Evolutionary conservation across 2,888 invertebrate genomes (phyloP).

Genomic region (Prosopocoilus inquinatus): DNA sequence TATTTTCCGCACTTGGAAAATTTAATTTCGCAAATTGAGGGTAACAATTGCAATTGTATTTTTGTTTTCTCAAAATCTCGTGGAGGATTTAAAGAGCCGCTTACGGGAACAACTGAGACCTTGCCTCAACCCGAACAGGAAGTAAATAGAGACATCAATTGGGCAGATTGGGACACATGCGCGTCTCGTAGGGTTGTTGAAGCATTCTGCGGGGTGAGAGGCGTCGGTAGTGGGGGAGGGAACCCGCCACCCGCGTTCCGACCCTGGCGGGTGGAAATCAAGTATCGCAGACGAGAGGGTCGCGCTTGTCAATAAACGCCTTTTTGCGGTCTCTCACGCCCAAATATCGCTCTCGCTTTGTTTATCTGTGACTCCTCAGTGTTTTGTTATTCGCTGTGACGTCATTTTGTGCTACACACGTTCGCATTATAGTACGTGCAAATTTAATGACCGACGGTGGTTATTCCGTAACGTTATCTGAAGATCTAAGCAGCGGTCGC

Average conservation of each 20-base stretch:
- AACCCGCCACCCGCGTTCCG: conserved; percentile 32
- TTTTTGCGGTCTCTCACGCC: conserved; percentile 44
- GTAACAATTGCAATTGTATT: too few species aligned
- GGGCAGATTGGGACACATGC: conserved; percentile 23
- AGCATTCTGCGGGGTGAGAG: conserved; percentile 3
- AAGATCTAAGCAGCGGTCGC: neutral
- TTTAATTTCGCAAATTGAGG: too few species aligned
- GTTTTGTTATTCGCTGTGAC: conserved; percentile 12
- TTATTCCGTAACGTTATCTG: conserved; percentile 6
- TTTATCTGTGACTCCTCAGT: conserved; percentile 15
- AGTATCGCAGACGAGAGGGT: conserved; percentile 37
- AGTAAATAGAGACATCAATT: conserved; percentile 23
- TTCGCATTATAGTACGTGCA: too few species aligned
- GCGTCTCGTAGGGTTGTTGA: conserved; percentile 19
- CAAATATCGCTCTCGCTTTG: conserved; percentile 31
- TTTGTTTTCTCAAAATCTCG: too few species aligned
- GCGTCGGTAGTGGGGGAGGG: conserved; percentile 1
- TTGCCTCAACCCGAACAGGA: conserved; percentile 7
- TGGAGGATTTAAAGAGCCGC: too few species aligned
- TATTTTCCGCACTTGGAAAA: too few species aligned
- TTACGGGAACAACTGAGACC: too few species aligned
- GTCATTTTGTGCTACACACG: neutral
- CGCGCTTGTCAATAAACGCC: conserved; percentile 48
- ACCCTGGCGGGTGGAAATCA: conserved; percentile 41
- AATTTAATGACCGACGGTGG: too few species aligned